Evolutionary conservation across 2,888 invertebrate species (phyloP), one percentile per base, ranked within the genome.

Genomic region (Calameuta filiformis): DNA sequence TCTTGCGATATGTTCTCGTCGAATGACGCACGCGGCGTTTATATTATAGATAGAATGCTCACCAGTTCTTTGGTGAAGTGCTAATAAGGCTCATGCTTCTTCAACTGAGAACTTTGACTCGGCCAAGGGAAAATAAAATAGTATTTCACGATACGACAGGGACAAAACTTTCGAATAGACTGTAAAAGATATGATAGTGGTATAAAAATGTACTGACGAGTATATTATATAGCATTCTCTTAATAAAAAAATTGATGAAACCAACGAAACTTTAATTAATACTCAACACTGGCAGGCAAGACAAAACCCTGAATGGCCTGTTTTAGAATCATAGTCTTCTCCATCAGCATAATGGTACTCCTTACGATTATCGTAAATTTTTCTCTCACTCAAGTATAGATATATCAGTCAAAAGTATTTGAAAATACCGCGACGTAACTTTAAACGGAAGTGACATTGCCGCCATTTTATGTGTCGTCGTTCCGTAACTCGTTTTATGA

Each of bases 201-300:
- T 81, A 79, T 80, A 82, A 81, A 77, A 79, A 83, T 83, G 83
- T 81, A 83, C 77, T 77, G 76, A 81, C 76, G 81, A 82, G 81
- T 81, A 81, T 82, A 81, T 82, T 83, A 80, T 82, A 81, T 78
- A 80, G 80, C 81, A 79, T 81, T 80, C 77, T 80, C 83, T 78
- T 82, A 69, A 79, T 81, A 81, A 81, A 83, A 83, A 80, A 80
- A 82, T 77, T 77, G 75, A 77, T 76, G 76, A 77, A 78, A 80
- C 79, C 79, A 79, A 71, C 75, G 73, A 78, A 73, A 77, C 78
- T 69, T 76, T 76, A 75, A 71, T 76, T 56, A 56, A 56, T 56
- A 9, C 23, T 56, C 2, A 56, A 23, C 56, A 56, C 23, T 56
- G 2, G 56, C 9, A 9, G 56, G 9, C 56, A 56, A 23, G 23